Evolutionary conservation across 2,797 vertebrate species (phyloP).

Genomic region (Mionectes olivaceus): DNA sequence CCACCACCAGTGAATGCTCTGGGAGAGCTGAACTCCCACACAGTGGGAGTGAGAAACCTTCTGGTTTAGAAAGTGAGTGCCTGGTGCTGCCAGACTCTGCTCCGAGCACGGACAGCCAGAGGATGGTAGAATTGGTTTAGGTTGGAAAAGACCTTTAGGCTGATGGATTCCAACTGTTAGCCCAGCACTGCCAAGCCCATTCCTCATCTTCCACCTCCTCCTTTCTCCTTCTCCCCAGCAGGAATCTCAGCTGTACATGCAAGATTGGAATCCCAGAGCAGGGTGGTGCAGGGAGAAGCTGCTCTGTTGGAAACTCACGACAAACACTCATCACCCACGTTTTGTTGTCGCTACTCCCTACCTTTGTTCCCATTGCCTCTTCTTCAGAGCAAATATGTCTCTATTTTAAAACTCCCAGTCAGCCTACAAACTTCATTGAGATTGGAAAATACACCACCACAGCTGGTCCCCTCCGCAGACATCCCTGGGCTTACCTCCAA

Average conservation of each 20-base stretch:
- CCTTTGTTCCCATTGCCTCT: neutral
- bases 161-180: fast-evolving
- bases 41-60: neutral
- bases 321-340: neutral
- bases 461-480: neutral
- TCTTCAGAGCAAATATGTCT: neutral
- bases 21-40: neutral
- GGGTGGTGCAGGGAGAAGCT: neutral
- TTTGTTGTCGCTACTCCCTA: neutral
- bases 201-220: neutral
- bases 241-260: fast-evolving
- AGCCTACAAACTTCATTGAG: fast-evolving
- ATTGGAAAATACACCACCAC: neutral
- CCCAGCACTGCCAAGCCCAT: neutral
- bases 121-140: fast-evolving
- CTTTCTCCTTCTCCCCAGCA: neutral
- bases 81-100: neutral
- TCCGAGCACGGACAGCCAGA: fast-evolving
- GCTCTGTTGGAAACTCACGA: neutral
- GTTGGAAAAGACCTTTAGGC: neutral
- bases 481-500: neutral
- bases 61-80: fast-evolving
- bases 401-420: neutral
- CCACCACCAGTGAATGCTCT: neutral
- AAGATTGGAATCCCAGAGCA: fast-evolving